phyloP scores from a whole-genome alignment of 2,113 vertebrate species.

The Dendrocopos noguchii region DNA sequence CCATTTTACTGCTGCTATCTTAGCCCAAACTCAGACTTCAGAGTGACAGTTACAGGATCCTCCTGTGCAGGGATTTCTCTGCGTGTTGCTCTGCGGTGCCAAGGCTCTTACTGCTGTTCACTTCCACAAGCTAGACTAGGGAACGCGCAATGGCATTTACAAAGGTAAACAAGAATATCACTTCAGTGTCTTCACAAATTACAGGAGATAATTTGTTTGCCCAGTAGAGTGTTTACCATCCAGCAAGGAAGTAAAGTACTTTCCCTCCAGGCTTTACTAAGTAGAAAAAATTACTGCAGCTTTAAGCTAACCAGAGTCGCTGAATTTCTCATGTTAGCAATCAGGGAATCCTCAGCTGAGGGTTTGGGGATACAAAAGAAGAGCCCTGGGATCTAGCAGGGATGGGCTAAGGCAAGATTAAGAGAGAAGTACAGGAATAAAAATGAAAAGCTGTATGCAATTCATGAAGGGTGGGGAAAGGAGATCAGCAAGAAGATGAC shows the following conservation, averaged over 20 bases:
- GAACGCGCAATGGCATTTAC: not conserved
- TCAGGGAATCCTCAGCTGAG: not conserved
- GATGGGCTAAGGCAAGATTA: not conserved
- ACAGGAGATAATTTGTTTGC: constrained; percentile 29
- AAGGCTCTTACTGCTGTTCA: not conserved
- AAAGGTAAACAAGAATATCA: constrained; percentile 18
- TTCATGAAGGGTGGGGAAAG: not conserved
- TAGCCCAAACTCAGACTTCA: not conserved
- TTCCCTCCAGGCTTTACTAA: not conserved
- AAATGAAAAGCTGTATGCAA: not conserved
- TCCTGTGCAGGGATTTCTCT: not conserved
- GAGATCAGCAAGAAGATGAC: not conserved
- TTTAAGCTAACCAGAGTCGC: not conserved
- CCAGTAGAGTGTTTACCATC: not conserved
- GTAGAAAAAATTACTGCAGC: not conserved
- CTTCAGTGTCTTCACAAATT: not conserved
- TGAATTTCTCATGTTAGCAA: not conserved
- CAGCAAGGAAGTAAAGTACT: not conserved
- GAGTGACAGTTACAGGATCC: not conserved
- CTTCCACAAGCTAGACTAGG: not conserved
- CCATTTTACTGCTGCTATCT: not conserved
- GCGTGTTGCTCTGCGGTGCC: not conserved
- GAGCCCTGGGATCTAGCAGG: not conserved
- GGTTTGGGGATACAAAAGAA: not conserved
- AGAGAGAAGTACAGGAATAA: not conserved